Evolutionary conservation across 2,888 invertebrate genomes (phyloP).

Genomic region (Acleris literana): DNA sequence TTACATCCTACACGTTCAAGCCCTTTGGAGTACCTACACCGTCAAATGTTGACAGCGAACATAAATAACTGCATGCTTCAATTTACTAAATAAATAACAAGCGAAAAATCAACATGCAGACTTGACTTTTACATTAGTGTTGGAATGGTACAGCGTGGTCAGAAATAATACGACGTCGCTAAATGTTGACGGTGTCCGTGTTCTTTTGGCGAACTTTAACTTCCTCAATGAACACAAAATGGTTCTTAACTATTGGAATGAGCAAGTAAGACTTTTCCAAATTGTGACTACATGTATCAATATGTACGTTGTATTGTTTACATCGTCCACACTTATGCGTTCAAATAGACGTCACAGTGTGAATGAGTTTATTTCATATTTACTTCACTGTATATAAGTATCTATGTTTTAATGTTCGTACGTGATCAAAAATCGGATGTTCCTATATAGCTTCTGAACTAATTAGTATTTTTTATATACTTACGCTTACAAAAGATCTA

Average conservation of each 20-base stretch:
- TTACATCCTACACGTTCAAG: slow-evolving; percentile 31
- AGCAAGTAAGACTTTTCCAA: not conserved
- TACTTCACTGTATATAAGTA: too few relatives aligned
- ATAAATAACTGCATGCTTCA: slow-evolving; percentile 8
- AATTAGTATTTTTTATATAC: too few relatives aligned
- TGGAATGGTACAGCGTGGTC: not conserved
- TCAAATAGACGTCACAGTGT: too few relatives aligned
- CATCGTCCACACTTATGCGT: not conserved
- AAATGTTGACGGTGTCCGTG: not conserved
- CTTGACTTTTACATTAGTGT: slow-evolving; percentile 5
- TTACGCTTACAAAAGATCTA: too few relatives aligned
- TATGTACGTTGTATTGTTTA: not conserved
- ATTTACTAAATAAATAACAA: slow-evolving; percentile 12
- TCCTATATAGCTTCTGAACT: too few relatives aligned
- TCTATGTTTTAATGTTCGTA: too few relatives aligned
- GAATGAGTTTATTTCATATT: too few relatives aligned
- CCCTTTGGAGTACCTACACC: slow-evolving; percentile 29
- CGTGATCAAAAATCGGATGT: too few relatives aligned
- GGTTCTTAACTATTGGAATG: not conserved
- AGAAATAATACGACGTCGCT: slow-evolving; percentile 1
- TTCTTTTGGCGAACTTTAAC: not conserved
- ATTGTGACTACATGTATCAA: not conserved
- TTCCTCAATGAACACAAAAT: not conserved
- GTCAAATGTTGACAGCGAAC: slow-evolving; percentile 10
- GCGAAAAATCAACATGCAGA: slow-evolving; percentile 1